A percentile compares a stretch with the other conserved stretches of the same genome.
Evolutionary conservation across 2,113 vertebrate genomes (phyloP).

Genomic region (Herpetotheres cachinnans): DNA sequence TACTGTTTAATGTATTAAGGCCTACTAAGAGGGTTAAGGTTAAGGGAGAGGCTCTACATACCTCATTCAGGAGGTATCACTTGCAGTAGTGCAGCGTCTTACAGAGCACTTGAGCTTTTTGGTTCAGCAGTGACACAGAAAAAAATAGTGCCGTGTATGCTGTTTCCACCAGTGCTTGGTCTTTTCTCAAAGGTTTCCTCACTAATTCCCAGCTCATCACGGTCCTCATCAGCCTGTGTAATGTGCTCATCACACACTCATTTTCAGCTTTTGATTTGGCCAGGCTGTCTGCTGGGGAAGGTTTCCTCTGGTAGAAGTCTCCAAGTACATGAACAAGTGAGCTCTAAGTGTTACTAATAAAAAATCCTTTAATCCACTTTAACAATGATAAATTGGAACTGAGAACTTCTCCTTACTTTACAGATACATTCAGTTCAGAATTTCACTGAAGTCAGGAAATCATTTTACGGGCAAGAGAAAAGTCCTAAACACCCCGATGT

Average conservation of each 20-base stretch:
- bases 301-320: constrained; percentile 45
- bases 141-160: background rate
- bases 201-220: constrained; percentile 31
- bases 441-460: constrained; percentile 34
- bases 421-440: constrained; percentile 26
- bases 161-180: background rate
- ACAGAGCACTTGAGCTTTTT: background rate
- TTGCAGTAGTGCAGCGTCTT: background rate
- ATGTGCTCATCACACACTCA: constrained; percentile 37
- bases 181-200: constrained; percentile 32
- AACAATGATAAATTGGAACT: constrained; percentile 59
- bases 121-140: background rate
- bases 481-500: background rate
- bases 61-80: background rate
- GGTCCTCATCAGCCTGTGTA: constrained; percentile 28
- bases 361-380: constrained; percentile 68
- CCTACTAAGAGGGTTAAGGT: background rate
- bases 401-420: constrained; percentile 32
- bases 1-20: background rate
- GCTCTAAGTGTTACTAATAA: constrained; percentile 60
- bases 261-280: constrained; percentile 58
- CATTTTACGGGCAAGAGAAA: background rate
- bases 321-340: constrained; percentile 58
- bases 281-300: constrained; percentile 25
- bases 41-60: background rate